Evolutionary conservation across 2,888 invertebrate species (phyloP).

Genomic region (Melanchra persicariae): DNA sequence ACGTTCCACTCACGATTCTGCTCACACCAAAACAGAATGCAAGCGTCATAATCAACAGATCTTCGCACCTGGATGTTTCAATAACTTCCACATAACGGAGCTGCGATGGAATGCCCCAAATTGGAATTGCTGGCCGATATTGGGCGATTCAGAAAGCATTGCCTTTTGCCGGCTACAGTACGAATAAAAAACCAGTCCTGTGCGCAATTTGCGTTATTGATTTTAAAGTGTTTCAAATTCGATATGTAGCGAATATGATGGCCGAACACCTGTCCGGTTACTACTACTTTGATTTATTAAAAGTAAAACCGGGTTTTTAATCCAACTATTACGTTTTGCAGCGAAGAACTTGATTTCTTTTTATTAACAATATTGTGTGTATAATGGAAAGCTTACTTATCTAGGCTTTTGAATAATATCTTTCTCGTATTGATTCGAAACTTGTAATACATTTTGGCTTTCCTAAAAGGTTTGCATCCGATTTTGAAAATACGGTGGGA

Average conservation of each 20-base stretch:
- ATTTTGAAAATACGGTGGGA: slow-evolving; percentile 18
- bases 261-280: slow-evolving; percentile 28
- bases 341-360: slow-evolving; percentile 9
- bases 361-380: slow-evolving; percentile 11
- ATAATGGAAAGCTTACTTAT: neutral
- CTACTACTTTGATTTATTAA: slow-evolving; percentile 44
- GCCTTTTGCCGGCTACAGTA: slow-evolving; percentile 64
- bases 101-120: slow-evolving; percentile 66
- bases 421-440: no score
- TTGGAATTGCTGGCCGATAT: slow-evolving; percentile 73
- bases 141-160: slow-evolving; percentile 73
- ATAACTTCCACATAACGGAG: slow-evolving; percentile 61
- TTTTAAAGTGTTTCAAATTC: slow-evolving; percentile 55
- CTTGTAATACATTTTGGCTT: neutral
- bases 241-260: slow-evolving; percentile 27
- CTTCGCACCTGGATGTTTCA: slow-evolving; percentile 58
- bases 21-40: slow-evolving; percentile 25
- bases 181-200: slow-evolving; percentile 43
- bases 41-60: slow-evolving; percentile 35
- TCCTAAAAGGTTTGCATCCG: neutral
- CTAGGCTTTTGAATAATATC: no score
- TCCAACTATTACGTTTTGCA: slow-evolving; percentile 11
- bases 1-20: slow-evolving; percentile 26
- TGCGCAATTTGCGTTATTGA: slow-evolving; percentile 58
- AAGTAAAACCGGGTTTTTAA: neutral